Conservation (phyloP, 92 coral and sea anemone genomes). For the Parazoanthus swiftii region DNA sequence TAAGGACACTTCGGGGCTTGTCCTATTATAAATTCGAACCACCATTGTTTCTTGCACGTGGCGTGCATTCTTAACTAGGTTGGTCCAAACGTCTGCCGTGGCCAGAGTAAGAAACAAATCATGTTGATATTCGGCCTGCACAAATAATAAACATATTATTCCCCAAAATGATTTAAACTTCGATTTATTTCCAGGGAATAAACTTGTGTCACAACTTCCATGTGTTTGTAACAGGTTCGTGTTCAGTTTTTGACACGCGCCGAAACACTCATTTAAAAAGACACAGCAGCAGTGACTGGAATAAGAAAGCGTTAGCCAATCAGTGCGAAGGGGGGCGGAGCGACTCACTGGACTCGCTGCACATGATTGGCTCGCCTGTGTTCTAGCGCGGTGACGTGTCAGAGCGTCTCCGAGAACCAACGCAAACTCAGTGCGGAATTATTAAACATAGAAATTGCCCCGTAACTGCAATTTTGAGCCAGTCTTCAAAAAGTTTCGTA, state of each 20-base stretch:
- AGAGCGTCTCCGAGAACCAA: conserved; percentile 88
- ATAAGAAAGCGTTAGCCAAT: conserved; percentile 59
- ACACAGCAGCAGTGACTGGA: conserved; percentile 68
- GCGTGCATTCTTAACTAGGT: conserved; percentile 79
- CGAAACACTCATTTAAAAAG: conserved; percentile 61
- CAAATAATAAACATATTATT: not conserved
- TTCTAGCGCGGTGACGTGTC: conserved; percentile 88
- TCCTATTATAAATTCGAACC: conserved; percentile 81
- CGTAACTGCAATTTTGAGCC: conserved; percentile 47
- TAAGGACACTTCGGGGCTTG: conserved; percentile 66
- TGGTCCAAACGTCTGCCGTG: conserved; percentile 32
- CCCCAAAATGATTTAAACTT: conserved; percentile 1
- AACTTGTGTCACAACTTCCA: conserved; percentile 6
- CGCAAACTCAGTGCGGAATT: conserved; percentile 74
- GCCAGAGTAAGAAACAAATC: not conserved
- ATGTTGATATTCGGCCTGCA: not conserved
- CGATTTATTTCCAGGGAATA: not conserved
- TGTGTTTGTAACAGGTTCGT: conserved; percentile 41
- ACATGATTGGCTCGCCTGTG: conserved; percentile 75
- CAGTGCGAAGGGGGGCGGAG: conserved; percentile 72
- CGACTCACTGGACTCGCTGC: conserved; percentile 53
- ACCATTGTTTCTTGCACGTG: conserved; percentile 97
- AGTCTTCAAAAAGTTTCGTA: conserved; percentile 31
- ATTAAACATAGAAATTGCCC: conserved; percentile 92
- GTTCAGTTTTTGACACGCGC: conserved; percentile 64